A percentile compares a stretch with the other conserved stretches of the same genome.
Conservation (phyloP, 2,888 invertebrate species). For the Crematogaster levior region DNA sequence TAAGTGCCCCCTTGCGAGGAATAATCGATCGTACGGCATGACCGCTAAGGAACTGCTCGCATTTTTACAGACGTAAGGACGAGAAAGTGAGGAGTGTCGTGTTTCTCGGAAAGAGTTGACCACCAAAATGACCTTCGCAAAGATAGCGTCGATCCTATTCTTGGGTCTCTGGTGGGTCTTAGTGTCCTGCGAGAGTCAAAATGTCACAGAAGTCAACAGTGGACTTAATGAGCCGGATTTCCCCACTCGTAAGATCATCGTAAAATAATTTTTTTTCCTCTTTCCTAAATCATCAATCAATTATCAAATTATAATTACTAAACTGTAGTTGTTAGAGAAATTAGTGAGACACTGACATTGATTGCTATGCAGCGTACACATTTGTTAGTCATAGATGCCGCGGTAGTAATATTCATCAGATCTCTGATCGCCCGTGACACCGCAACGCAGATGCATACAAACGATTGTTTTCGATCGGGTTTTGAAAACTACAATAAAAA, state of each 20-base stretch:
- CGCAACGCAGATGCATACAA: not conserved
- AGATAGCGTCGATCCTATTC: conserved; percentile 66
- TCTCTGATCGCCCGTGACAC: not conserved
- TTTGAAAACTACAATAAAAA: not conserved
- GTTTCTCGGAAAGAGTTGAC: conserved; percentile 6
- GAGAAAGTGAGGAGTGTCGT: conserved; percentile 35
- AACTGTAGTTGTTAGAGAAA: not conserved
- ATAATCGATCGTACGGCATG: not conserved
- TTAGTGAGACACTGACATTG: not conserved
- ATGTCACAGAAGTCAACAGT: conserved; percentile 48
- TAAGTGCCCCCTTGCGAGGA: not conserved
- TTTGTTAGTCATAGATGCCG: conserved; percentile 2
- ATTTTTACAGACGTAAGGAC: conserved; percentile 40
- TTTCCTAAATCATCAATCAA: not conserved
- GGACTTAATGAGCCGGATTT: conserved; percentile 81
- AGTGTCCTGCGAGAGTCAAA: conserved; percentile 54
- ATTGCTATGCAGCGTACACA: conserved; percentile 12
- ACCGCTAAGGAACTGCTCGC: conserved; percentile 16
- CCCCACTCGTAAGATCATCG: conserved; percentile 80
- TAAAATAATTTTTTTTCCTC: not conserved
- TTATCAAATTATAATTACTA: not conserved
- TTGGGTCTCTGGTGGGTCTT: conserved; percentile 62
- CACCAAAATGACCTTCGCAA: conserved; percentile 54
- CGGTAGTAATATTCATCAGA: conserved; percentile 31
- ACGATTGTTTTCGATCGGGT: not conserved